Percentiles rank a stretch among this genome's conserved stretches.
These are phyloP conservation scores for Sinhomidia bicolor DNA, from an alignment of 2,888 invertebrate genomes.

Conservation along the genomic window DNA sequence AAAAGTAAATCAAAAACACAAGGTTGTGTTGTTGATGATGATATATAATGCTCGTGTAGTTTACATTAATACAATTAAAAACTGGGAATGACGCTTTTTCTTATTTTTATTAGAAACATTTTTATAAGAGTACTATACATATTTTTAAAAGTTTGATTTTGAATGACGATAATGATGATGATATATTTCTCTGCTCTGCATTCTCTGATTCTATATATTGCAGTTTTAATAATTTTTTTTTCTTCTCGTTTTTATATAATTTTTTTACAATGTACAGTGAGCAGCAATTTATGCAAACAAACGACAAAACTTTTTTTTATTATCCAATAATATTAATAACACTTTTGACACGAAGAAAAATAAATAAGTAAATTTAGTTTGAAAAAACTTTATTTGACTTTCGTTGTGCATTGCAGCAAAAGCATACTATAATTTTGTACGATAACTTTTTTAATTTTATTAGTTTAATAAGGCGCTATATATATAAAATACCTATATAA, in stretches of 20 bases:
- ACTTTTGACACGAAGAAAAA: not conserved
- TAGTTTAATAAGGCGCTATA: conserved; percentile 28
- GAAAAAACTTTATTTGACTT: not conserved
- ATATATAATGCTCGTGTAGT: conserved; percentile 36
- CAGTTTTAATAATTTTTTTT: not conserved
- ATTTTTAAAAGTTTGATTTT: not conserved
- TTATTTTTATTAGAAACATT: conserved; percentile 31
- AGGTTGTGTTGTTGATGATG: conserved; percentile 14
- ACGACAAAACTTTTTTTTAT: not conserved
- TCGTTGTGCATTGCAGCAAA: conserved; percentile 61
- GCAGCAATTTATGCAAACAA: not conserved
- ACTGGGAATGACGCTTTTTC: conserved; percentile 65
- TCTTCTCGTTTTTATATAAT: no score
- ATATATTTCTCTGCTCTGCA: conserved; percentile 14
- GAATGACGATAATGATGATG: not conserved
- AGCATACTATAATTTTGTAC: no score
- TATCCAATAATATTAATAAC: not conserved
- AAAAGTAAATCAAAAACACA: not conserved
- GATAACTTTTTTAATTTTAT: no score
- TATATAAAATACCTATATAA: conserved; percentile 17
- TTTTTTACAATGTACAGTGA: conserved; percentile 21
- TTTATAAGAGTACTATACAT: not conserved
- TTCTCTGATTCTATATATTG: not conserved
- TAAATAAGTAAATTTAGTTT: not conserved
- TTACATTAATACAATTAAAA: not conserved